Conservation (phyloP, 1,140 invertebrate species). For the Caenorhabditis tropicalis region DNA sequence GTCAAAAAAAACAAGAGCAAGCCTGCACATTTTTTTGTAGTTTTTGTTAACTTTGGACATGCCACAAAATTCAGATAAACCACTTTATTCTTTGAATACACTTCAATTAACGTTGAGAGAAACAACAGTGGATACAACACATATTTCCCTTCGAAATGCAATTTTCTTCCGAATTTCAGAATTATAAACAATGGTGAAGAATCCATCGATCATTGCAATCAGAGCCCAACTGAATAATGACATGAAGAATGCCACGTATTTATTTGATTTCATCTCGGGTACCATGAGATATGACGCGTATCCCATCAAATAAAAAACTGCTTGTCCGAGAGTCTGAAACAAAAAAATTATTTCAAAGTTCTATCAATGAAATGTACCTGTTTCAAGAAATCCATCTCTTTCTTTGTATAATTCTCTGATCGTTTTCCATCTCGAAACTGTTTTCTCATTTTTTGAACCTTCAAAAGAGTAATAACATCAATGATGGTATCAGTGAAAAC, state of each 20-base stretch:
- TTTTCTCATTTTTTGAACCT: constrained; percentile 7
- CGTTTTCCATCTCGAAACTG: constrained; percentile 8
- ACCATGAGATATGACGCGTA: background rate
- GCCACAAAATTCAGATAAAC: too few relatives aligned
- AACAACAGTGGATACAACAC: background rate
- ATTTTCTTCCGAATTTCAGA: background rate
- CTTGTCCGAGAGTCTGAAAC: background rate
- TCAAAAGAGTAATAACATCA: background rate
- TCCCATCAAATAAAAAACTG: background rate
- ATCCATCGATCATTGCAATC: constrained; percentile 4
- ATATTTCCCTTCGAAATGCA: background rate
- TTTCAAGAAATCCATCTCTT: background rate
- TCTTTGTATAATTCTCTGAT: background rate
- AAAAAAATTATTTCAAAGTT: background rate
- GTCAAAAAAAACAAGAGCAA: too few relatives aligned
- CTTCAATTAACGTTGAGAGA: background rate
- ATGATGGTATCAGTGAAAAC: background rate
- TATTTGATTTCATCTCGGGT: background rate
- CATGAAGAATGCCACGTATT: constrained; percentile 16
- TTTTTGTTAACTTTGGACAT: too few relatives aligned
- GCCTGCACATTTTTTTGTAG: too few relatives aligned
- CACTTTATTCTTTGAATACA: too few relatives aligned
- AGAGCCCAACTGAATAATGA: background rate
- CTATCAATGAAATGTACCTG: background rate
- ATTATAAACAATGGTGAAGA: background rate